Conservation (phyloP, 2,888 invertebrate genomes). For the Eumacrocentrus americanus region DNA sequence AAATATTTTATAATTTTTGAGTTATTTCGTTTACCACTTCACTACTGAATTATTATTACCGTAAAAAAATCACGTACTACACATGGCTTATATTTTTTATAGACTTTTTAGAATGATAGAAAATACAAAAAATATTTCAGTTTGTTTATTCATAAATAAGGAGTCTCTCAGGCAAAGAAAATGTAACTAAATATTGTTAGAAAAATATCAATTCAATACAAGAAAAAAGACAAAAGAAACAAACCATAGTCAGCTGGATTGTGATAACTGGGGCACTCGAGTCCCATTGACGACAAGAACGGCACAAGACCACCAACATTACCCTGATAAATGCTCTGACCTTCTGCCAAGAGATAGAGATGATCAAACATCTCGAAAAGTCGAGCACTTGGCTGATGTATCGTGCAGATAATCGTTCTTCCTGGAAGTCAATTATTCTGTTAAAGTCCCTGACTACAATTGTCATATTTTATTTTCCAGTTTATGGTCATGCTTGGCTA, state of each 20-base stretch:
- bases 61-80: too few relatives aligned
- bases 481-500: not conserved
- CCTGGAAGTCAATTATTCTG: conserved; percentile 51
- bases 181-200: too few relatives aligned
- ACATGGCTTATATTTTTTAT: too few relatives aligned
- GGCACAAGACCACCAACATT: conserved; percentile 83
- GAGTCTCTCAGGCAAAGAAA: too few relatives aligned
- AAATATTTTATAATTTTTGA: too few relatives aligned
- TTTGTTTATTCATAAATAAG: too few relatives aligned
- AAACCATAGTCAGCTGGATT: conserved; percentile 96
- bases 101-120: too few relatives aligned
- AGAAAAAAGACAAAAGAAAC: conserved; percentile 34
- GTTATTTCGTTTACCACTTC: too few relatives aligned
- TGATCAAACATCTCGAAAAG: conserved; percentile 96
- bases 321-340: conserved; percentile 93
- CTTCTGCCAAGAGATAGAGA: conserved; percentile 88
- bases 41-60: too few relatives aligned
- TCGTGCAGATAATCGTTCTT: conserved; percentile 93
- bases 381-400: conserved; percentile 95
- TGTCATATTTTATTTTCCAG: too few relatives aligned
- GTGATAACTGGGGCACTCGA: conserved; percentile 93
- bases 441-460: not conserved
- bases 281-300: conserved; percentile 82
- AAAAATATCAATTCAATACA: too few relatives aligned
- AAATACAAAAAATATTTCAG: too few relatives aligned